Evolutionary conservation across 2,113 vertebrate genomes (phyloP).

Genomic region (Pontoporia blainvillei): DNA sequence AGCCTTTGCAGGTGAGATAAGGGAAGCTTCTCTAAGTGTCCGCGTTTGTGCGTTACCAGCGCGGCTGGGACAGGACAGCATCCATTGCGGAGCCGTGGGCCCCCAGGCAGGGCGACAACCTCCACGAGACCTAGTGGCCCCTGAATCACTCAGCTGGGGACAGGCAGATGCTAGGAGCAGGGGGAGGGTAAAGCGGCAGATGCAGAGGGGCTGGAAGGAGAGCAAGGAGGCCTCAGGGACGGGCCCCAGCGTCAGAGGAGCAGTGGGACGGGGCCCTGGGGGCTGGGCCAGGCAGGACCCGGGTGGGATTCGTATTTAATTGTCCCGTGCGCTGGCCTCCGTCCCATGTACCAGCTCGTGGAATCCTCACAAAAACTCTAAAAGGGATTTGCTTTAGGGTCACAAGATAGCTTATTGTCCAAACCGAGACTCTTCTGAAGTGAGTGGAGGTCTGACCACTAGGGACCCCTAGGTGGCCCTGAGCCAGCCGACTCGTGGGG

Average conservation of each 20-base stretch:
- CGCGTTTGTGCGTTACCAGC: neutral
- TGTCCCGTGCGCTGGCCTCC: neutral
- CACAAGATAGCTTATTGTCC: neutral
- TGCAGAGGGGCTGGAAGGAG: neutral
- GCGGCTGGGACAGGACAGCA: neutral
- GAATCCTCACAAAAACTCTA: neutral
- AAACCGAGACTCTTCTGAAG: neutral
- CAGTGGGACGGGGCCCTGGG: too few species aligned
- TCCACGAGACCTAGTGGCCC: neutral
- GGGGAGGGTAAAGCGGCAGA: neutral
- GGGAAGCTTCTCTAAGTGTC: neutral
- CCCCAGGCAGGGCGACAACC: neutral
- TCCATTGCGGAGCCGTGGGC: neutral
- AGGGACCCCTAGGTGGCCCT: too few species aligned
- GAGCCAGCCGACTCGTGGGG: neutral
- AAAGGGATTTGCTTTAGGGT: neutral
- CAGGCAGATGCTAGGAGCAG: fast-evolving
- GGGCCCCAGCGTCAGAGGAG: neutral
- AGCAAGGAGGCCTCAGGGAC: fast-evolving
- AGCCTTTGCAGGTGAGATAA: conserved; percentile 24
- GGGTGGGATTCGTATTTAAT: neutral
- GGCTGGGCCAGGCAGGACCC: neutral
- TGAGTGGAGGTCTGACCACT: neutral
- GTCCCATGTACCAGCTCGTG: too few species aligned
- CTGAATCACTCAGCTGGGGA: neutral